Percentiles rank a stretch among this genome's conserved stretches.
Conservation (phyloP, 1,140 invertebrate species). For the Atta texana region DNA sequence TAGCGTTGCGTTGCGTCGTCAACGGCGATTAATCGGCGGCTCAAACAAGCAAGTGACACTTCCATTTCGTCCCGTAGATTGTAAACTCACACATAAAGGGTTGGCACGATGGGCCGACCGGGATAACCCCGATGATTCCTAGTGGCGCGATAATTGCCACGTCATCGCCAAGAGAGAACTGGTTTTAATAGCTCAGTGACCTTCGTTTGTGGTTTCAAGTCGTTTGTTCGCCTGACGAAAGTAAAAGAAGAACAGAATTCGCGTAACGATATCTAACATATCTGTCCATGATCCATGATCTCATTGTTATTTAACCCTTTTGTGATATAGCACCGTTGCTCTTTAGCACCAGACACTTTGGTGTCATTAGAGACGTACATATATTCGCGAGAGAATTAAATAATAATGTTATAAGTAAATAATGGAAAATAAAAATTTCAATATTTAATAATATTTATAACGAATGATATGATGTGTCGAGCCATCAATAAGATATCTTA, state of each 20-base stretch:
- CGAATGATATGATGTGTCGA: background rate
- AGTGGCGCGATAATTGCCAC: constrained; percentile 37
- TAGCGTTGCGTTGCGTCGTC: background rate
- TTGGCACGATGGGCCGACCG: constrained; percentile 37
- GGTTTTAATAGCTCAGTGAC: constrained; percentile 63
- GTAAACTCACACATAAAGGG: constrained; percentile 51
- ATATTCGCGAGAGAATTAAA: background rate
- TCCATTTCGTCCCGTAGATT: constrained; percentile 48
- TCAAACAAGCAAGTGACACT: constrained; percentile 59
- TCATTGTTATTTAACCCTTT: constrained; percentile 16
- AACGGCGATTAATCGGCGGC: constrained; percentile 51
- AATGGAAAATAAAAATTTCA: too few relatives aligned
- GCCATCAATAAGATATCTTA: background rate
- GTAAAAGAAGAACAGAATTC: constrained; percentile 12
- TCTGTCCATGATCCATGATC: constrained; percentile 38
- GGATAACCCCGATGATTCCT: constrained; percentile 14
- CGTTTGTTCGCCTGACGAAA: constrained; percentile 13
- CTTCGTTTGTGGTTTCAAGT: constrained; percentile 46
- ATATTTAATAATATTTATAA: background rate
- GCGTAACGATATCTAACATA: constrained; percentile 28
- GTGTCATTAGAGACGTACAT: background rate
- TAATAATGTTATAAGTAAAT: too few relatives aligned
- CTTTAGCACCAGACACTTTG: background rate
- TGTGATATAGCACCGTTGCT: background rate
- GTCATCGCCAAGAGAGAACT: constrained; percentile 30